A percentile compares a stretch with the other conserved stretches of the same genome.
Evolutionary conservation across 92 coral and sea anemone species (phyloP).

Genomic region (Zoanthus sociatus): DNA sequence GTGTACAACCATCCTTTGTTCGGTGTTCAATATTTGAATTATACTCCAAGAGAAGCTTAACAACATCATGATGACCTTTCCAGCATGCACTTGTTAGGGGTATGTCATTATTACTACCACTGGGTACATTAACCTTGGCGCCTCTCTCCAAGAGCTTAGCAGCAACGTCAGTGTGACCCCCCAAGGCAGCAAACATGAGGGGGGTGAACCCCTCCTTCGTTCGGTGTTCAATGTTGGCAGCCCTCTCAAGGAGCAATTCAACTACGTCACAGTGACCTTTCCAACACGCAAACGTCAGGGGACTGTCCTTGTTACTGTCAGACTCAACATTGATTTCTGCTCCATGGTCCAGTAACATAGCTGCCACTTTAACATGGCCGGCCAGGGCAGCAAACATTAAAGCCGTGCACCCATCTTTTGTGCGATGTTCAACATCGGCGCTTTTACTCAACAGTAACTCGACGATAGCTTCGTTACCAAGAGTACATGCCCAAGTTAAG

Average conservation of each 20-base stretch:
- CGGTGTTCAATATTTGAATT: constrained; percentile 97
- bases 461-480: constrained; percentile 98
- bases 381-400: constrained; percentile 99
- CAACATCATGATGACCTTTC: constrained; percentile 99
- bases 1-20: constrained; percentile 99
- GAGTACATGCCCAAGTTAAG: constrained; percentile 99
- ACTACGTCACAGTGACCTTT: constrained; percentile 99
- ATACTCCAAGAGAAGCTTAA: constrained; percentile 91
- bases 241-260: constrained; percentile 88
- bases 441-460: constrained; percentile 82
- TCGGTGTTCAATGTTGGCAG: constrained; percentile 98
- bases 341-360: constrained; percentile 93
- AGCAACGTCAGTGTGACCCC: constrained; percentile 99
- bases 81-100: constrained; percentile 99
- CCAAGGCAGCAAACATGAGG: constrained; percentile 99
- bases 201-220: constrained; percentile 99
- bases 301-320: constrained; percentile 99
- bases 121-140: constrained; percentile 98
- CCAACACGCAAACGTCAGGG: constrained; percentile 99
- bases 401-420: constrained; percentile 99
- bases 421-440: constrained; percentile 96
- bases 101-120: constrained; percentile 98
- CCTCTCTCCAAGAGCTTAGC: constrained; percentile 89
- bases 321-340: constrained; percentile 99
- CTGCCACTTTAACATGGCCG: constrained; percentile 98